phyloP scores from a whole-genome alignment of 1,140 invertebrate species.

The Hyles euphorbiae region DNA sequence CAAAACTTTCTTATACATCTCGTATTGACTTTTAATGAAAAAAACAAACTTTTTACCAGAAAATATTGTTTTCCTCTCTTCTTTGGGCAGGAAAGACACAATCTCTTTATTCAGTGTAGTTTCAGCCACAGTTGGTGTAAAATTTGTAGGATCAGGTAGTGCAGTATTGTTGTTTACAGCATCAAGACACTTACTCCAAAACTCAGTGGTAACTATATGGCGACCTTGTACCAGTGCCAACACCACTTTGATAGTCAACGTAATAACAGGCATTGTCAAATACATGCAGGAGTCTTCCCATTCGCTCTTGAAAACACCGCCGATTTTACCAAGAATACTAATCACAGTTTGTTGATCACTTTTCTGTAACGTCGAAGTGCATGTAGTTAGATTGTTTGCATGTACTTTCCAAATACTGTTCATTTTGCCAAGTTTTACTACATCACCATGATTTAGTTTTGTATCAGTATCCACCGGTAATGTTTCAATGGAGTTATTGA shows the following conservation, averaged over 20 bases:
- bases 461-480: conserved; percentile 40
- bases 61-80: conserved; percentile 76
- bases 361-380: conserved; percentile 69
- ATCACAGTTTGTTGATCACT: conserved; percentile 54
- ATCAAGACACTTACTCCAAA: conserved; percentile 76
- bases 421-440: conserved; percentile 75
- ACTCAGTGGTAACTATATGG: conserved; percentile 79
- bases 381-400: conserved; percentile 51
- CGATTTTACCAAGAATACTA: conserved; percentile 50
- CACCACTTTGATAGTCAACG: conserved; percentile 82
- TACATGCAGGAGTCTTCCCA: conserved; percentile 76
- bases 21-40: conserved; percentile 76
- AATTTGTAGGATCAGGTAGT: conserved; percentile 74
- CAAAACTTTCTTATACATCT: conserved; percentile 72
- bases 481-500: conserved; percentile 61
- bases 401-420: conserved; percentile 69
- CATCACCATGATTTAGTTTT: conserved; percentile 60
- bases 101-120: conserved; percentile 72
- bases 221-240: conserved; percentile 79
- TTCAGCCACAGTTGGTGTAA: conserved; percentile 75
- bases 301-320: conserved; percentile 61
- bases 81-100: conserved; percentile 75
- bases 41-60: conserved; percentile 78
- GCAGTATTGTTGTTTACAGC: conserved; percentile 53
- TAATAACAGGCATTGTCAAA: conserved; percentile 81